Evolutionary conservation across 1,140 invertebrate species (phyloP).

Genomic region (Heliconius melpomene): DNA sequence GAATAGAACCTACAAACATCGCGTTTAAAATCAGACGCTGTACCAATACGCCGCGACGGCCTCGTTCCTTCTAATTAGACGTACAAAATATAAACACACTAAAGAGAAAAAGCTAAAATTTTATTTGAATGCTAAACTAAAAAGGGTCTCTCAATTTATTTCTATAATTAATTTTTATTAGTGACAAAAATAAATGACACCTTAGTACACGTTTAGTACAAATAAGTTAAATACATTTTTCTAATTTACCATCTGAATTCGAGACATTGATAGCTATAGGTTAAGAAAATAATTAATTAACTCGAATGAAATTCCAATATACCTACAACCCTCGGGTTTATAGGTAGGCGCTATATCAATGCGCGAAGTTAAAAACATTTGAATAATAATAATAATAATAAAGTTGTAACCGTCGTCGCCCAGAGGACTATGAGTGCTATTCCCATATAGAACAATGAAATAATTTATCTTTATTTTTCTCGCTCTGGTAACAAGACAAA

Average conservation of each 20-base stretch:
- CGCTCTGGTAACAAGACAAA: background rate
- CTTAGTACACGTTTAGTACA: conserved; percentile 1
- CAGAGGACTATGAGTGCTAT: background rate
- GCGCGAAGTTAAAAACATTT: no score
- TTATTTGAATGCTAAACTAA: conserved; percentile 1
- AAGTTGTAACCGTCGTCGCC: background rate
- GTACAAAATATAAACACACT: background rate
- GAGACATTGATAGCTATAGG: no score
- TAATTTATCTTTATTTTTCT: background rate
- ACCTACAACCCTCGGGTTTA: no score
- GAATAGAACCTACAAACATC: background rate
- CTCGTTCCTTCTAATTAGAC: background rate
- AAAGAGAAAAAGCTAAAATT: background rate
- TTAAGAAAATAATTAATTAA: no score
- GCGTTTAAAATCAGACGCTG: background rate
- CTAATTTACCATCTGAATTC: background rate
- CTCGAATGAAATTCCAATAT: no score
- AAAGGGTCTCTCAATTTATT: background rate
- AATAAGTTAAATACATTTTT: background rate
- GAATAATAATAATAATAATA: no score
- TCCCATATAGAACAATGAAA: background rate
- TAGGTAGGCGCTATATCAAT: no score
- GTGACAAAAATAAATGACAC: conserved; percentile 4
- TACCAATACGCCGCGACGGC: background rate
- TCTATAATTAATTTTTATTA: conserved; percentile 10